Percentiles rank a stretch among this genome's conserved stretches.
These are phyloP conservation scores for Labeo calbasu DNA, from an alignment of 2,797 vertebrate genomes.

Conservation along the genomic window DNA sequence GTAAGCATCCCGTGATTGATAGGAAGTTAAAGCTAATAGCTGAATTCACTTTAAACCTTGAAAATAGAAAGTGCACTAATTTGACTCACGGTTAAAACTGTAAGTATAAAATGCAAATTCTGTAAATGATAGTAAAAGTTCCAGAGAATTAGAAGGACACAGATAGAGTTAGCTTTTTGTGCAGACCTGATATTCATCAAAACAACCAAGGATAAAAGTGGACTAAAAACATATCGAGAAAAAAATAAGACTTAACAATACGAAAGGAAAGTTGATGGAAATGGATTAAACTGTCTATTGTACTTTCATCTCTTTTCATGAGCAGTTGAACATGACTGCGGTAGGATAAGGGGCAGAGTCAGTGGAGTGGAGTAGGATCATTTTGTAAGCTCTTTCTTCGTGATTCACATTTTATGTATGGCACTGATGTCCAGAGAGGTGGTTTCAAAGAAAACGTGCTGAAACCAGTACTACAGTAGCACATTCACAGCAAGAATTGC, in stretches of 20 bases:
- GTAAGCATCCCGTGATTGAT: background rate
- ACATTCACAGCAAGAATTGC: slow-evolving; percentile 41
- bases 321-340: slow-evolving; percentile 30
- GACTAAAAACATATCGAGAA: background rate
- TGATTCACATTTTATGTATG: slow-evolving; percentile 33
- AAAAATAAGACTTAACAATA: background rate
- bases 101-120: background rate
- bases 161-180: background rate
- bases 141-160: background rate
- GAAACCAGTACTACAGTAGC: slow-evolving; percentile 11
- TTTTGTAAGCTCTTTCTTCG: slow-evolving; percentile 34
- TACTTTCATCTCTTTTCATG: slow-evolving; percentile 30
- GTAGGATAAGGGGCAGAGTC: slow-evolving; percentile 24
- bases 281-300: slow-evolving; percentile 23
- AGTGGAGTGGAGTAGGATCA: slow-evolving; percentile 33
- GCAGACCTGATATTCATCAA: background rate
- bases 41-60: slow-evolving; percentile 7
- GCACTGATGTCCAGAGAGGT: slow-evolving; percentile 19
- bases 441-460: slow-evolving; percentile 34
- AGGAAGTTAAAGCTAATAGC: background rate
- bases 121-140: background rate
- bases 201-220: background rate
- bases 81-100: background rate
- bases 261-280: slow-evolving; percentile 6
- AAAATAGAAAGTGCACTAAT: background rate